Evolutionary conservation across 64 coral and sea anemone genomes (phyloP), one percentile per base, ranked within the genome.

Genomic region (Acropora tenuis): DNA sequence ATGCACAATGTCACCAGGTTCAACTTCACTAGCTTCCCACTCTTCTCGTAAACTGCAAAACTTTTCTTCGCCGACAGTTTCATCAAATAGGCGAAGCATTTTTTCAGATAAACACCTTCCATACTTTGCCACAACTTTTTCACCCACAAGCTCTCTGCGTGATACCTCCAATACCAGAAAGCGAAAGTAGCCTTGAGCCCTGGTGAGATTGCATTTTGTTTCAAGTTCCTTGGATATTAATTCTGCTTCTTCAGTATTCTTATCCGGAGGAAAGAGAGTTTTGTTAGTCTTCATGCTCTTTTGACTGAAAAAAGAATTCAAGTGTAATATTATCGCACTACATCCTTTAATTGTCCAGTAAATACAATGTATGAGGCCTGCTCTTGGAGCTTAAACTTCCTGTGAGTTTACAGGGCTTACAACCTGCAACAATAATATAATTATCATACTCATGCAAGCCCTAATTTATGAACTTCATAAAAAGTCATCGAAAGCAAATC

Each of bases 1-100:
- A 76, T 98, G 96, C 17, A 98, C 96, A 86, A 98, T 66, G 60
- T 98, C 96, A 80, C 96, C 96, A 49, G 96, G 96, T 61, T 98
- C 96, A 65, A 98, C 89, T 86, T 98, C 96, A 19, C 89, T 98
- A 86, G 84, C 80, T 50, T 98, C 96, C 96, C 96, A 98, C 19
- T 98, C 96, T 63, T 94, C 92, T 47, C 96, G 48, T 60, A 98
- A 77, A 80, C 94, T 94, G 77, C 92, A 94, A 72, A 89, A 98
- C 78, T 80, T 88, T 50, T 98, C 96, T 65, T 88, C 82, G 71
- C 76, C 50, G 48, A 69, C 16, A n/a, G 42, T 59, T 66, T 98
- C 96, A 41, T 98, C 96, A 92, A 98, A 98, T 63, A 98, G 49
- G 13, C 96, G 83, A 13, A 98, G 89, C 18, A 98, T 92, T 79